phyloP scores from a whole-genome alignment of 1,140 invertebrate genomes.

The Saccostrea glomerata region DNA sequence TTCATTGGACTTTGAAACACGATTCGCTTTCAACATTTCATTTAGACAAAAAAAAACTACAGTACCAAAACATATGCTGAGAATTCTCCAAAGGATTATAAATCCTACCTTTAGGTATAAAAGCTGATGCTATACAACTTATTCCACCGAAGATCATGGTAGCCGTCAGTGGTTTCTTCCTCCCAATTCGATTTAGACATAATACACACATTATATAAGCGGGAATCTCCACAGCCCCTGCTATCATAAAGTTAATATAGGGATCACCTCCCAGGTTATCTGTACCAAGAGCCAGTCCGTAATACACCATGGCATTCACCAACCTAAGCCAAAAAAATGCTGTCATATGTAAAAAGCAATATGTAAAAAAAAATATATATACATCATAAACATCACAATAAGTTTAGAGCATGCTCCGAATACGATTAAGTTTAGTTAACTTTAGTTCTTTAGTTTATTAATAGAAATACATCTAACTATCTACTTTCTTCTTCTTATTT shows the following conservation, averaged over 20 bases:
- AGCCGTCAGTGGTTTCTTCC: constrained; percentile 84
- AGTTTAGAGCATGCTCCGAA: no score
- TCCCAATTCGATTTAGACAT: constrained; percentile 66
- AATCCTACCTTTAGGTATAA: constrained; percentile 44
- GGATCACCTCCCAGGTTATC: constrained; percentile 87
- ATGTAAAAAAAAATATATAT: no score
- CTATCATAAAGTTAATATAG: constrained; percentile 88
- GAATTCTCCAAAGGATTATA: background rate
- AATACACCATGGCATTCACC: constrained; percentile 89
- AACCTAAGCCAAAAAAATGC: constrained; percentile 82
- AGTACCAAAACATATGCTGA: no score
- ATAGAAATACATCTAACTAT: no score
- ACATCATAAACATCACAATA: no score
- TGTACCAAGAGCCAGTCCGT: constrained; percentile 89
- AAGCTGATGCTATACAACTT: constrained; percentile 70
- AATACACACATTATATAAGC: constrained; percentile 83
- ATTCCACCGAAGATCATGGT: constrained; percentile 86
- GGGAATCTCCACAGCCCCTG: constrained; percentile 88
- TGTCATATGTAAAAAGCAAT: background rate
- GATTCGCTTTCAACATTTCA: no score
- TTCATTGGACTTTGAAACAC: no score
- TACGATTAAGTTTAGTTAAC: no score
- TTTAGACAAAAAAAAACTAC: no score
- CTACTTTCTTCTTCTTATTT: no score
- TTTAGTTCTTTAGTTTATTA: no score